These are phyloP conservation scores for Zophobas morio DNA, from an alignment of 1,140 invertebrate genomes.

Conservation along the genomic window DNA sequence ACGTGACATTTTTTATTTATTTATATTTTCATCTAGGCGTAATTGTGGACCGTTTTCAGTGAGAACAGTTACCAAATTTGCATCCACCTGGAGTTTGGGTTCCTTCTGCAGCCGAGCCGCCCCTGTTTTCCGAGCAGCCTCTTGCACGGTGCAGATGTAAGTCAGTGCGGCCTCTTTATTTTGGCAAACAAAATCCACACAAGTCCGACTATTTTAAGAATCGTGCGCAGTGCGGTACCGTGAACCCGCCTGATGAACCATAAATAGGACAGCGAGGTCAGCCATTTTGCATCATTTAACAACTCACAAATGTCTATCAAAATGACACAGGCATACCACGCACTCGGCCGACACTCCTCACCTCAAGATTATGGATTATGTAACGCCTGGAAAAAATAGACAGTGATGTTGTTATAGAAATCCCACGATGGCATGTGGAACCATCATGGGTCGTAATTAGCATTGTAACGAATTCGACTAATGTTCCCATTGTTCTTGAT, in stretches of 20 bases:
- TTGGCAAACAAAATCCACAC: conserved; percentile 31
- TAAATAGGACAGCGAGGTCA: conserved; percentile 42
- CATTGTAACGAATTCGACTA: conserved; percentile 16
- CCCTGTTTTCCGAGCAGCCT: no score
- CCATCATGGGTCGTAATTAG: conserved; percentile 21
- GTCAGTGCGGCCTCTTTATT: not conserved
- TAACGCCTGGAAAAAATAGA: conserved; percentile 11
- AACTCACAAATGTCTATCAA: conserved; percentile 27
- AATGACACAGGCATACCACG: conserved; percentile 34
- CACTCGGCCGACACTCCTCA: conserved; percentile 32
- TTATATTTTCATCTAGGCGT: no score
- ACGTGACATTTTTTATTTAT: no score
- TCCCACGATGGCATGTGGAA: conserved; percentile 16
- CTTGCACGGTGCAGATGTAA: not conserved
- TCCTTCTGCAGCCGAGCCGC: no score
- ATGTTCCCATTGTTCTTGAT: conserved; percentile 23
- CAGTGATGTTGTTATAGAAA: conserved; percentile 23
- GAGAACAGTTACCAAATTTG: no score
- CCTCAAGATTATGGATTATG: conserved; percentile 17
- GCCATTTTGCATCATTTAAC: conserved; percentile 42
- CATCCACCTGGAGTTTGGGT: no score
- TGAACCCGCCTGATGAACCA: conserved; percentile 41
- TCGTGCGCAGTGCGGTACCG: conserved; percentile 41
- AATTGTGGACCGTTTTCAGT: not conserved
- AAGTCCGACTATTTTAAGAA: conserved; percentile 33